phyloP scores from a whole-genome alignment of 2,797 vertebrate genomes.

The Chelon labrosus region DNA sequence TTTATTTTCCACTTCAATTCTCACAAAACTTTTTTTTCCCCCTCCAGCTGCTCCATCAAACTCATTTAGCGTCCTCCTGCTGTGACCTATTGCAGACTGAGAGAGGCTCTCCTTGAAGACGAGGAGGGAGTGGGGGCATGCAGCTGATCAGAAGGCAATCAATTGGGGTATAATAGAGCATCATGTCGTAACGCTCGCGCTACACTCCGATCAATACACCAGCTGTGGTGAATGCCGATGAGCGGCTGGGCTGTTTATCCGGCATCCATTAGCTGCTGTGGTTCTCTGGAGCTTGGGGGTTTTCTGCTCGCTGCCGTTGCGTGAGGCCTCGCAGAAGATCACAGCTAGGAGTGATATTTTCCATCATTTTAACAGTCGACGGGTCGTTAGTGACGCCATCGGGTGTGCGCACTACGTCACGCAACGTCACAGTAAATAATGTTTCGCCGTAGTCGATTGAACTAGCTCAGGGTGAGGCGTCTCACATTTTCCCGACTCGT shows the following conservation, averaged over 20 bases:
- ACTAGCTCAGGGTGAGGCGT: too few species aligned
- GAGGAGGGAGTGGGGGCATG: constrained; percentile 5
- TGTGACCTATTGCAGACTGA: constrained; percentile 13
- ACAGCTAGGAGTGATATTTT: constrained; percentile 3
- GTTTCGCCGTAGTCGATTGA: too few species aligned
- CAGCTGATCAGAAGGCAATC: constrained; percentile 79
- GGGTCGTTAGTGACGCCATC: too few species aligned
- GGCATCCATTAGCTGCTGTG: constrained; percentile 31
- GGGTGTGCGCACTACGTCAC: too few species aligned
- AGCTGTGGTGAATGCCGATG: constrained; percentile 68
- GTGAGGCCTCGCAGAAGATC: constrained; percentile 8
- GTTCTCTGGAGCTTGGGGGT: constrained; percentile 9
- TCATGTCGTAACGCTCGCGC: constrained; percentile 72
- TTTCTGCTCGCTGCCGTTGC: constrained; percentile 21
- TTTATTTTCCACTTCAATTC: constrained; percentile 2
- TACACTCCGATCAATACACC: constrained; percentile 73
- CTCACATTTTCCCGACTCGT: too few species aligned
- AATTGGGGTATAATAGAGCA: constrained; percentile 80
- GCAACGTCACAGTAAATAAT: too few species aligned
- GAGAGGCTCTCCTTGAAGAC: constrained; percentile 15
- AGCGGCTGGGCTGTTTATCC: constrained; percentile 48
- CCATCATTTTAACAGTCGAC: background rate
- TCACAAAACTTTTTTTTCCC: background rate
- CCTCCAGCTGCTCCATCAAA: constrained; percentile 6
- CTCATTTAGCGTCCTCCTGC: constrained; percentile 30